Evolutionary conservation across 2,113 vertebrate species (phyloP), one percentile per base, ranked within the genome.

Genomic region (Psammodynastes pulverulentus): DNA sequence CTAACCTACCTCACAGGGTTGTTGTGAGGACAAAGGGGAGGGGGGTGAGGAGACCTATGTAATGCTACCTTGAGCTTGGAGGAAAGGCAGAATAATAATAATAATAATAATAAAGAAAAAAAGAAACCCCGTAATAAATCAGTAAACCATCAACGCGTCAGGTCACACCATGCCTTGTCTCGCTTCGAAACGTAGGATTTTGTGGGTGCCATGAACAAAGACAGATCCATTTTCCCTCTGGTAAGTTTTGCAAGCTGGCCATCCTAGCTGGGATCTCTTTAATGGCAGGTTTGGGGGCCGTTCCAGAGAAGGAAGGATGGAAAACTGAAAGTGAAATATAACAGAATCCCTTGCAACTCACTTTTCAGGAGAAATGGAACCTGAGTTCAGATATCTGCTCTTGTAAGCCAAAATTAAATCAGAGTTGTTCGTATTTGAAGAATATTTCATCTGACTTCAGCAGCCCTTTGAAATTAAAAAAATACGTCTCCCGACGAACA

Each of bases 351-450:
- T n/a, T n/a, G n/a, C n/a, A n/a, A n/a, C n/a, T n/a, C n/a, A 93
- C 58, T 56, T 67, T 90, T 23, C 67, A 87, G 21, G 4, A 86
- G 89, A 92, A 89, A 93, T 53, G 84, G n/a, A 79, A 48, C 84
- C 87, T n/a, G 43, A 88, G 46, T 93, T 48, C 1, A 19, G 15
- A n/a, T 48, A 3, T n/a, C n/a, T n/a, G n/a, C 15, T 34, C 62
- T n/a, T 34, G n/a, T 34, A 39, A 79, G 34, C 8, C 6, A 9
- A 39, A 79, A 79, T 79, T 34, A 8, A 79, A 79, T 39, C 62
- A 17, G 58, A n/a, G 3, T 9, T 9, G 26, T 24, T 89, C 6
- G 4, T 56, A 4, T 43, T 17, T 15, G 1, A 90, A 84, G 26
- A 45, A 19, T 2, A 4, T 48, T n/a, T 48, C n/a, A 12, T 72